Evolutionary conservation across 2,797 vertebrate species (phyloP), one percentile per base, ranked within the genome.

Genomic region (Pseudotriccus pelzelni): DNA sequence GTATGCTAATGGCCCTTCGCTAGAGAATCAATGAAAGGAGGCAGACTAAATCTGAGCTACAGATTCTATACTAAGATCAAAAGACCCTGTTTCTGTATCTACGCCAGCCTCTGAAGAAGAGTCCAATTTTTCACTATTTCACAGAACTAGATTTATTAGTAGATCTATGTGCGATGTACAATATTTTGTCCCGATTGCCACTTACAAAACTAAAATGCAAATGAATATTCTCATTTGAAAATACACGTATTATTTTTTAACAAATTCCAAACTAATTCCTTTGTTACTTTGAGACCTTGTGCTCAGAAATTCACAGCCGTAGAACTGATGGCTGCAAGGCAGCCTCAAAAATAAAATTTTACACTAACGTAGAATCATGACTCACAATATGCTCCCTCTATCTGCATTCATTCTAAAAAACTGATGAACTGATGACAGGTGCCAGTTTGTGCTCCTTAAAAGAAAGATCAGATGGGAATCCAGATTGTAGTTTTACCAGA

Each of bases 381-480:
- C 64, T 95, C 89, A 94, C 84, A 95, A 56, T 74, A 95, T 80
- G 84, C 80, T 95, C 72, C 27, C 60, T 85, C 75, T 92, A n/a
- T 56, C 80, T 74, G 75, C 60, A 80, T 50, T 85, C 84, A 37
- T 59, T 89, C 85, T 62, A 85, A 50, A 90, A 84, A 87, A 74
- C 28, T 82, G 78, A 89, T 6, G 28, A 94, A 80, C 58, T 44
- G 84, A 84, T 93, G 93, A 95, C 75, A 93, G 75, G 56, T 89
- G 89, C 55, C 93, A 95, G 50, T 92, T 85, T 87, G 49, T 82
- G 14, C 60, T 87, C 74, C 72, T 59, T 78, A 21, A 83, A 84
- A 64, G 72, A 67, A 93, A 80, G 46, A 89, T 93, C 90, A 95
- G 73, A 92, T 95, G 90, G 86, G n/a, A 91, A 92, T 66, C 82